Conservation (phyloP, 2,113 vertebrate genomes). For the Dipodomys ordii region DNA sequence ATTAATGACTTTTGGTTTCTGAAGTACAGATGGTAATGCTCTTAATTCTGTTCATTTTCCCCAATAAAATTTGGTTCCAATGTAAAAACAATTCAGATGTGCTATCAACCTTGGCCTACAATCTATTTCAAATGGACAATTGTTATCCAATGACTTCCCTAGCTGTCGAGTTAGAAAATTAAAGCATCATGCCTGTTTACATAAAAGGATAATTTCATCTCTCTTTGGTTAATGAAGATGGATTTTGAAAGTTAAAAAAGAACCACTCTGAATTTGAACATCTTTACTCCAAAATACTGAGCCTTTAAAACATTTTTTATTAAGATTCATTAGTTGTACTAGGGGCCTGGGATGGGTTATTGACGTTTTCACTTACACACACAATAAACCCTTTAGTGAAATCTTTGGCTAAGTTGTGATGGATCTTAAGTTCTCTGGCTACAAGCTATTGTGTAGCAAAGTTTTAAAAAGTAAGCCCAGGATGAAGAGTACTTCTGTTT, state of each 20-base stretch:
- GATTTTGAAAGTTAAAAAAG: background rate
- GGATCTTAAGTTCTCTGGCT: background rate
- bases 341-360: too few species aligned
- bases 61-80: background rate
- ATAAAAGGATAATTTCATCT: background rate
- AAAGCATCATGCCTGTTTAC: background rate
- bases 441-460: background rate
- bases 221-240: background rate
- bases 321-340: too few species aligned
- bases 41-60: background rate
- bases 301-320: too few species aligned
- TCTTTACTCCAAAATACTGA: background rate
- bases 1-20: constrained; percentile 52
- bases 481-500: constrained; percentile 30
- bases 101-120: background rate
- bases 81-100: background rate
- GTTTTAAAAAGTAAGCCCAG: background rate
- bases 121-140: background rate
- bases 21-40: background rate
- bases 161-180: background rate
- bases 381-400: background rate
- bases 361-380: too few species aligned
- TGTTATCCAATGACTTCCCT: background rate
- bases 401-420: background rate
- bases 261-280: background rate